phyloP scores from a whole-genome alignment of 2,888 invertebrate species.

The Phyllotreta striolata region DNA sequence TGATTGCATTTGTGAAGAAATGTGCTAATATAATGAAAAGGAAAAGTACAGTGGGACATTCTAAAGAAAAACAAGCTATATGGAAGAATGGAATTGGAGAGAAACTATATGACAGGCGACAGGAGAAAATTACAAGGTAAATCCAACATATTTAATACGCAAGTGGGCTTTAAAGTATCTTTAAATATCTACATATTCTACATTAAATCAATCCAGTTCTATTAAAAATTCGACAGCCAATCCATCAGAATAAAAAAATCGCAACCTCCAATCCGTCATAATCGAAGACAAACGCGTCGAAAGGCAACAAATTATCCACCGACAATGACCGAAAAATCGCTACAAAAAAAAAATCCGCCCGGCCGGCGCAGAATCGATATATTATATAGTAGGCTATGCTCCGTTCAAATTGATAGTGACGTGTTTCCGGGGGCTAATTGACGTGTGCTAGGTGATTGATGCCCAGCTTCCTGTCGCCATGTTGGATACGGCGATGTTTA shows the following conservation, averaged over 20 bases:
- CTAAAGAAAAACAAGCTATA: no score
- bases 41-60: no score
- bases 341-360: background rate
- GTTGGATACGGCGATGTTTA: conserved; percentile 58
- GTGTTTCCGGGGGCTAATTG: conserved; percentile 62
- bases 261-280: conserved; percentile 28
- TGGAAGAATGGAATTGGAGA: no score
- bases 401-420: conserved; percentile 63
- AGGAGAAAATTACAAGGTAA: no score
- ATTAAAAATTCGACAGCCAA: no score
- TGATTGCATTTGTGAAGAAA: no score
- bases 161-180: no score
- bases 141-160: no score
- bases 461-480: conserved; percentile 61
- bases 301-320: conserved; percentile 44
- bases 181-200: no score
- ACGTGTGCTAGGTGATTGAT: conserved; percentile 63
- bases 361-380: conserved; percentile 51
- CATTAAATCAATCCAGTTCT: no score
- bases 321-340: conserved; percentile 36
- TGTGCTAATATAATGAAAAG: no score
- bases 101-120: no score
- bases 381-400: conserved; percentile 50
- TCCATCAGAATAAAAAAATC: conserved; percentile 2
- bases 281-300: conserved; percentile 35